phyloP scores from a whole-genome alignment of 2,113 vertebrate genomes.

The Corythornis cristatus region DNA sequence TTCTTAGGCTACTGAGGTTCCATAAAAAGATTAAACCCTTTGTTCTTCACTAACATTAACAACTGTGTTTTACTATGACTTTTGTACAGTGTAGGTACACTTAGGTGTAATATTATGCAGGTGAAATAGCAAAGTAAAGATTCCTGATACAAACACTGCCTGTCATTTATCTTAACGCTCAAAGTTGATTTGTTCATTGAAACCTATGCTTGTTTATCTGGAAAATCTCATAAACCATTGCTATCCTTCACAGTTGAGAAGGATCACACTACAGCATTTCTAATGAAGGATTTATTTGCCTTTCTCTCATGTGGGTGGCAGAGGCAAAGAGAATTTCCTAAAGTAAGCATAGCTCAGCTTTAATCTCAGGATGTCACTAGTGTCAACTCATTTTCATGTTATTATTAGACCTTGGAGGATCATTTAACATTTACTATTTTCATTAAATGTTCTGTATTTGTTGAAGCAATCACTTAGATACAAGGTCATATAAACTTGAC shows the following conservation, averaged over 20 bases:
- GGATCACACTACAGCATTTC: background rate
- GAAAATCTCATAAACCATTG: background rate
- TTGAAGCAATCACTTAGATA: constrained; percentile 18
- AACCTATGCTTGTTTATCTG: background rate
- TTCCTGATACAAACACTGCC: background rate
- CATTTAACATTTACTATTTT: constrained; percentile 46
- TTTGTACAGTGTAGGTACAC: background rate
- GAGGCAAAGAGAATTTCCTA: constrained; percentile 18
- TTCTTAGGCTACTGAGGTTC: background rate
- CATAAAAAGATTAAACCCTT: background rate
- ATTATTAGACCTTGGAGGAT: constrained; percentile 40
- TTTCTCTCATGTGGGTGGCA: background rate
- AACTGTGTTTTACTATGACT: background rate
- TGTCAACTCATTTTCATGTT: constrained; percentile 48
- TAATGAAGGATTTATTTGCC: constrained; percentile 40
- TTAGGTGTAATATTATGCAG: background rate
- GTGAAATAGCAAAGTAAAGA: background rate
- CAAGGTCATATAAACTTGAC: constrained; percentile 45
- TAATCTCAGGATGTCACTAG: constrained; percentile 2
- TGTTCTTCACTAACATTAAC: background rate
- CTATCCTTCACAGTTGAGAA: background rate
- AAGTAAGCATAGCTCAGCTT: constrained; percentile 31
- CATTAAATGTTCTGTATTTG: constrained; percentile 29
- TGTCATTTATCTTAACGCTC: background rate
- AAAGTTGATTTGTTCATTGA: background rate